Evolutionary conservation across 2,113 vertebrate genomes (phyloP), one percentile per base, ranked within the genome.

Genomic region (Fregata magnificens): DNA sequence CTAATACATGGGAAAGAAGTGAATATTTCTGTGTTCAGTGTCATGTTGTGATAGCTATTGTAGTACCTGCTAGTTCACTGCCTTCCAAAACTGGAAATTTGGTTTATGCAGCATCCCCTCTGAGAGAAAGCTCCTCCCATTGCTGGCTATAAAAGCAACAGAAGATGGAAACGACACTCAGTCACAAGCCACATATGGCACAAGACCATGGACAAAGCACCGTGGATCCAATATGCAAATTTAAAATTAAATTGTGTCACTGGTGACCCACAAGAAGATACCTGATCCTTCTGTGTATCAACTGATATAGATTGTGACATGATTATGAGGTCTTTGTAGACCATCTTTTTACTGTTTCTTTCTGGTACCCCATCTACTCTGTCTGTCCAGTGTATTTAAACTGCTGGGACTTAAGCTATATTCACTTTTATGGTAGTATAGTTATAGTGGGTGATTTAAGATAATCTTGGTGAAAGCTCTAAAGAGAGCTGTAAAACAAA

Each of bases 61-160:
- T 45, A 61, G 12, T 16, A 34, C 6, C 14, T 32, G 19, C 5
- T 73, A 31, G 14, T 36, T 84, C 14, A 19, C 16, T 56, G 8
- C 20, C 38, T 84, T 81, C 19, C 6, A 10, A 84, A 89, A 28
- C 12, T 17, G 29, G 19, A 77, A 77, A 77, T 17, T 38, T 61
- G 29, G 6, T 73, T 91, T 73, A 25, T 6, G 10, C 13, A 66
- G 2, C 3, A 55, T 11, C 2, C 3, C 1, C 6, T 50, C 2
- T n/a, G 49, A 76, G 10, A 69, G 7, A 71, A 82, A 72, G 3
- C 10, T 72, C 13, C 19, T 59, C 10, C 13, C 9, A 7, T 40
- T 86, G 22, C 28, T 58, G 28, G 0, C 7, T 26, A n/a, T 11
- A 36, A 73, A 69, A 70, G 4, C 11, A 59, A 34, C 5, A 29